These are phyloP conservation scores for Neoscelio sp. DNA, from an alignment of 2,888 invertebrate genomes.

Conservation along the genomic window DNA sequence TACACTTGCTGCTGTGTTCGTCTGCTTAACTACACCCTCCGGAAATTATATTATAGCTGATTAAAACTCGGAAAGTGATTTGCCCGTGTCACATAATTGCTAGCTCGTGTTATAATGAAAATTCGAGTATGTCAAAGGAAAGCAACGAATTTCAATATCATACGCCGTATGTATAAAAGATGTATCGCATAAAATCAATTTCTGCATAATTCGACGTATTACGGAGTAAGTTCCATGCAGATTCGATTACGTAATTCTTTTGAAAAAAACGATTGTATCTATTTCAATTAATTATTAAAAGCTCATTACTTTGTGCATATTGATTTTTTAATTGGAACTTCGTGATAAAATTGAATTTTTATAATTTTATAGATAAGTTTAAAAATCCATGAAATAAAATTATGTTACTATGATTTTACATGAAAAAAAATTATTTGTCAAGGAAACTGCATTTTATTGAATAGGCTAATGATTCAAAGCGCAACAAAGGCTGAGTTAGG, in stretches of 20 bases:
- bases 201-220: slow-evolving; percentile 10
- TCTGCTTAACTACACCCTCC: slow-evolving; percentile 68
- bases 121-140: slow-evolving; percentile 40
- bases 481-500: slow-evolving; percentile 26
- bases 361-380: too few relatives aligned
- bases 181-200: slow-evolving; percentile 23
- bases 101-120: slow-evolving; percentile 46
- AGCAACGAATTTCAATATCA: slow-evolving; percentile 18
- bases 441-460: slow-evolving; percentile 5
- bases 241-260: too few relatives aligned
- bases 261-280: too few relatives aligned
- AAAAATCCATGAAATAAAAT: too few relatives aligned
- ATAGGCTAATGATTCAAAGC: slow-evolving; percentile 21
- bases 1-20: slow-evolving; percentile 43
- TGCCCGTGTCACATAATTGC: slow-evolving; percentile 54
- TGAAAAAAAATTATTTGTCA: slow-evolving; percentile 16
- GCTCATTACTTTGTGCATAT: too few relatives aligned
- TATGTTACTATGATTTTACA: too few relatives aligned
- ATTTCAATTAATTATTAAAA: slow-evolving; percentile 3
- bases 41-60: slow-evolving; percentile 74
- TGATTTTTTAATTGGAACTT: too few relatives aligned
- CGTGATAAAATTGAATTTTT: too few relatives aligned
- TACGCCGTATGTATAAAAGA: background rate
- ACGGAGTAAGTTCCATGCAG: too few relatives aligned
- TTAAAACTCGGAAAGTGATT: slow-evolving; percentile 74